Percentiles rank a stretch among this genome's conserved stretches.
Evolutionary conservation across 2,797 vertebrate species (phyloP).

Genomic region (Rhinogobio ventralis): DNA sequence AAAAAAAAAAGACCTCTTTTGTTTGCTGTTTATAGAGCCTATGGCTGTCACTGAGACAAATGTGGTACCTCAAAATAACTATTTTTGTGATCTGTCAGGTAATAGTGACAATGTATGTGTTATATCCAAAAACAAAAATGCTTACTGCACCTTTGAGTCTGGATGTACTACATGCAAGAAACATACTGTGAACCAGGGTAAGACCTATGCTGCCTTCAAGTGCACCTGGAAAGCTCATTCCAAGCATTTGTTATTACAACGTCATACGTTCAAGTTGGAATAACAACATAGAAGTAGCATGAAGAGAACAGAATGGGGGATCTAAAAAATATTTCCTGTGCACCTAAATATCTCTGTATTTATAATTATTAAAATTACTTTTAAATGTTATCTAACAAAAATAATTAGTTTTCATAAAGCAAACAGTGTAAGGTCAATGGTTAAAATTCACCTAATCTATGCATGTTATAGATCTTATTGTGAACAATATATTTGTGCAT

Average conservation of each 20-base stretch:
- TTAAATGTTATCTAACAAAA: neutral
- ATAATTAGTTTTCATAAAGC: neutral
- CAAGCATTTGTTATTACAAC: neutral
- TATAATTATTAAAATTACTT: neutral
- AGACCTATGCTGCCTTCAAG: neutral
- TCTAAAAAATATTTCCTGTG: neutral
- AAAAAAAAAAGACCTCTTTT: neutral
- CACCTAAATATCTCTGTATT: neutral
- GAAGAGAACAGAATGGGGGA: neutral
- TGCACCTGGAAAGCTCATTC: neutral
- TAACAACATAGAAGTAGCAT: neutral
- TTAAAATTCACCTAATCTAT: neutral
- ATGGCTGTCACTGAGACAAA: neutral
- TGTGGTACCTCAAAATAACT: neutral
- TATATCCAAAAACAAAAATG: too few species aligned
- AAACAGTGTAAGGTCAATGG: neutral
- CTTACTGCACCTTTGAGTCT: neutral
- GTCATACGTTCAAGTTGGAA: neutral
- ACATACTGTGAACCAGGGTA: neutral
- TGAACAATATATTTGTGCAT: neutral
- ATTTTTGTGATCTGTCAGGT: neutral
- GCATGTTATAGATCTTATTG: too few species aligned
- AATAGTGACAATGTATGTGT: neutral
- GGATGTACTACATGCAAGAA: neutral
- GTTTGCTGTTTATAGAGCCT: neutral